A percentile compares a stretch with the other conserved stretches of the same genome.
Evolutionary conservation across 2,113 vertebrate genomes (phyloP).

Genomic region (Actenoides lindsayi): DNA sequence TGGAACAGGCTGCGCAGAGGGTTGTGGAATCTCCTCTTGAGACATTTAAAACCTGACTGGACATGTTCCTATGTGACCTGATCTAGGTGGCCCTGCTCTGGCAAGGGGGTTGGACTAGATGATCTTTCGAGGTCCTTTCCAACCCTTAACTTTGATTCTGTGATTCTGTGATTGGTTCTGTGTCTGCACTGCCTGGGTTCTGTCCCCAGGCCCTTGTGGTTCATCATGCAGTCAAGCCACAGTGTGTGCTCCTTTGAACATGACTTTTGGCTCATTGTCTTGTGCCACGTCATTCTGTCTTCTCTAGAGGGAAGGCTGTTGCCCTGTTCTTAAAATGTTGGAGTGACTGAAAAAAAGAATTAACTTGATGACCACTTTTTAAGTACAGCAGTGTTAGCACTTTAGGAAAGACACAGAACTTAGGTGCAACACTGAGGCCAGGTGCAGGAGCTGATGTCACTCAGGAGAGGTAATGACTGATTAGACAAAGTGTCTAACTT

Average conservation of each 20-base stretch:
- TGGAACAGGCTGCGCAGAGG: too few relatives aligned
- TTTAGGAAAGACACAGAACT: not conserved
- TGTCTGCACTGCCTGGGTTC: fast-evolving
- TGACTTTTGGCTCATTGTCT: not conserved
- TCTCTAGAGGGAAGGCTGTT: not conserved
- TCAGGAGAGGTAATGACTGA: not conserved
- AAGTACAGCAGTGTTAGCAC: not conserved
- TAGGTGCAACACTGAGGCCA: not conserved
- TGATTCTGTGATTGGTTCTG: not conserved
- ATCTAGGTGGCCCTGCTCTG: too few relatives aligned
- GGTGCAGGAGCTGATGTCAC: not conserved
- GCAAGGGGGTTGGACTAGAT: too few relatives aligned
- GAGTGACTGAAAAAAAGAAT: not conserved
- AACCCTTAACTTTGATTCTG: too few relatives aligned
- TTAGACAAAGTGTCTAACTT: not conserved
- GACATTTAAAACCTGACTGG: too few relatives aligned
- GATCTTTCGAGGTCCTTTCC: too few relatives aligned
- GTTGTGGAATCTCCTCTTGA: too few relatives aligned
- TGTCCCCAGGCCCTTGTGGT: not conserved
- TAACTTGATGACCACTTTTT: not conserved
- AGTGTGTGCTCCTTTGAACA: fast-evolving
- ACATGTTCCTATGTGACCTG: too few relatives aligned
- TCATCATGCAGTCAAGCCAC: not conserved
- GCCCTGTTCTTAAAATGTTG: not conserved
- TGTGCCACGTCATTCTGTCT: fast-evolving